Base-by-base conservation (phyloP, 2,113 vertebrate genomes). In the Gasterosteus nipponicus region DNA sequence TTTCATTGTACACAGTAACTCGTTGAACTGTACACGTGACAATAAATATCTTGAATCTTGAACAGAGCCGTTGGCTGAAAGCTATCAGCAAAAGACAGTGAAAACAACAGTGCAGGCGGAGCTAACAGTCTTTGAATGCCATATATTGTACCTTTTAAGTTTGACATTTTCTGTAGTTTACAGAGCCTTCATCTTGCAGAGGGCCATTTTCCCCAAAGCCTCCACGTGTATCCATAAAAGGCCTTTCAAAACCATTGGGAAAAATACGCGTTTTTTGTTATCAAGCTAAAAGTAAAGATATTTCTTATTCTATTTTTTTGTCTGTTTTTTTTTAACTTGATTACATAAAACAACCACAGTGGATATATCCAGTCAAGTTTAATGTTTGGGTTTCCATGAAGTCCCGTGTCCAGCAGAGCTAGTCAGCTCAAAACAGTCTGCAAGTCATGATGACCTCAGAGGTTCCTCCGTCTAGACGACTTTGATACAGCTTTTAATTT, bases 301-400 rank as follows among this genome's bases (percentile, higher is more conserved):
- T 19, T 26, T 5, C 5, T 46, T 2, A 69, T n/a, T 49, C 16
- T 66, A 41, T 80, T 68, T 77, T 56, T 73, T 62, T n/a, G 35
- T 57, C 56, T 39, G 0, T 15, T 61, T 66, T 71, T 74, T 78
- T 73, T 61, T 51, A 29, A 68, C 57, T 44, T 7, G 26, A 78
- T 91, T 89, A 86, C 63, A 74, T 85, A 87, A 89, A 62, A 42
- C 66, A 75, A 75, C 75, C 64, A 59, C 73, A 81, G 81, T 77
- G 87, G 86, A 89, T 76, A 78, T 65, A 68, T 60, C 66, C 46
- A 64, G 70, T 76, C 74, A 44, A 60, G 66, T 64, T 57, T 66
- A 77, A 33, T 92, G 86, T 91, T 92, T 93, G 83, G 89, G 90
- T 93, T 93, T 93, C 90, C 87, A 81, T 82, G 47, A 42, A 65